Percentiles rank a stretch among this genome's conserved stretches.
phyloP scores from a whole-genome alignment of 2,113 vertebrate genomes.

The Chinchilla lanigera region DNA sequence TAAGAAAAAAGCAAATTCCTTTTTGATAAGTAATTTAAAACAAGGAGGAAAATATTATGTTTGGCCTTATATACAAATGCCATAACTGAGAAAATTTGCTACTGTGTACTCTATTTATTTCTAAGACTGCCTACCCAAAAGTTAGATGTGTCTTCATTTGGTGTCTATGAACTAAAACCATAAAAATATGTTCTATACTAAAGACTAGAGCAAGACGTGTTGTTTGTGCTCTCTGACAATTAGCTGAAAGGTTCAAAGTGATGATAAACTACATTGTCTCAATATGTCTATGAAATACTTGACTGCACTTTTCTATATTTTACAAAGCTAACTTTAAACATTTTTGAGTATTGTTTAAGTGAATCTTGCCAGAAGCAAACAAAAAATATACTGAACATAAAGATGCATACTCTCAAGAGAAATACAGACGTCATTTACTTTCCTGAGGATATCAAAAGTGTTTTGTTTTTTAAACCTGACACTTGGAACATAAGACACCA shows the following conservation, averaged over 20 bases:
- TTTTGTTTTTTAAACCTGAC: not conserved
- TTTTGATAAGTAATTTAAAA: constrained; percentile 46
- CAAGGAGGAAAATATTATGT: not conserved
- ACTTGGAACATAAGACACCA: not conserved
- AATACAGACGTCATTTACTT: not conserved
- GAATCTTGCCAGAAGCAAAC: constrained; percentile 25
- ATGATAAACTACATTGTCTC: not conserved
- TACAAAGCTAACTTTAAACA: constrained; percentile 38
- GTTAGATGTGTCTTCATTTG: constrained; percentile 55
- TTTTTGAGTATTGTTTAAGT: not conserved
- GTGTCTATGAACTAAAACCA: constrained; percentile 3
- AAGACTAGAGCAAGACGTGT: not conserved
- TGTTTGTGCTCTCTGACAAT: constrained; percentile 50
- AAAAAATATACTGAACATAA: not conserved
- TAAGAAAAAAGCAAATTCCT: not conserved
- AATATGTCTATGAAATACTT: constrained; percentile 61
- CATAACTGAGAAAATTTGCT: constrained; percentile 31
- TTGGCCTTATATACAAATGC: constrained; percentile 8
- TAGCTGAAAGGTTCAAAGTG: not conserved
- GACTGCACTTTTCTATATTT: not conserved
- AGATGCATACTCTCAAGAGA: not conserved
- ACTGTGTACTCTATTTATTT: constrained; percentile 49
- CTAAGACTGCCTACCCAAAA: constrained; percentile 6
- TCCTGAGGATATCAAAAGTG: constrained; percentile 6
- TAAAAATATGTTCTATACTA: not conserved